A percentile compares a stretch with the other conserved stretches of the same genome.
Evolutionary conservation across 2,888 invertebrate species (phyloP).

Genomic region (Subacronicta megacephala): DNA sequence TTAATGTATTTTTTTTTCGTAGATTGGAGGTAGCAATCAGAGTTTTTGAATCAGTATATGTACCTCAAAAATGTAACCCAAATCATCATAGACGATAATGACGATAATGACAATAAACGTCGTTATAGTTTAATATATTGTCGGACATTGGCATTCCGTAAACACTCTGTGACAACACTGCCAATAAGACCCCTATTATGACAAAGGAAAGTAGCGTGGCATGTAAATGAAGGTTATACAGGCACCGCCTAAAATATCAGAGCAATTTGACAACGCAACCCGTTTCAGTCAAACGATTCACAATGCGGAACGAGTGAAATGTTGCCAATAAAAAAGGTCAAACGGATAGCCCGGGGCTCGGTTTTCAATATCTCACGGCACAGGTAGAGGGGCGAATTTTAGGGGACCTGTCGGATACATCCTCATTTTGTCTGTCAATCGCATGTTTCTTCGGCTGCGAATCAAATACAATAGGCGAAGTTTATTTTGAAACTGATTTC

Average conservation of each 20-base stretch:
- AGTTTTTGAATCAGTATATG: too few relatives aligned
- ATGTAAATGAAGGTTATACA: constrained; percentile 76
- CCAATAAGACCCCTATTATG: constrained; percentile 69
- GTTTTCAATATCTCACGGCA: constrained; percentile 86
- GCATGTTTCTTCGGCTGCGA: constrained; percentile 64
- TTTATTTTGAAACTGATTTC: constrained; percentile 19
- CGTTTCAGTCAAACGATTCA: constrained; percentile 79
- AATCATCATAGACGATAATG: constrained; percentile 14
- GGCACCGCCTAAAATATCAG: constrained; percentile 76
- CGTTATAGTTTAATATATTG: constrained; percentile 46
- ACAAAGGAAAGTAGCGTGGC: constrained; percentile 65
- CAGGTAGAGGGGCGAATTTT: constrained; percentile 69
- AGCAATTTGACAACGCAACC: constrained; percentile 83
- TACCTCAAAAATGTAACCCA: constrained; percentile 24
- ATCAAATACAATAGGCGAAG: constrained; percentile 51
- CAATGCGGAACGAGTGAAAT: constrained; percentile 85
- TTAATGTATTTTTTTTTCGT: neutral
- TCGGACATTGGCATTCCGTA: constrained; percentile 49
- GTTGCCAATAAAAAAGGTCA: constrained; percentile 87
- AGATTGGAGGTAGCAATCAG: too few relatives aligned
- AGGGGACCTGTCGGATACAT: constrained; percentile 73
- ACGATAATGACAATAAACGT: too few relatives aligned
- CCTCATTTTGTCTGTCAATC: constrained; percentile 80
- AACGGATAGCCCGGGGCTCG: constrained; percentile 78
- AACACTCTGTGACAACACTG: constrained; percentile 53